A percentile compares a stretch with the other conserved stretches of the same genome.
Conservation (phyloP, 2,888 invertebrate species). For the Ommatoiulus sabulosus region DNA sequence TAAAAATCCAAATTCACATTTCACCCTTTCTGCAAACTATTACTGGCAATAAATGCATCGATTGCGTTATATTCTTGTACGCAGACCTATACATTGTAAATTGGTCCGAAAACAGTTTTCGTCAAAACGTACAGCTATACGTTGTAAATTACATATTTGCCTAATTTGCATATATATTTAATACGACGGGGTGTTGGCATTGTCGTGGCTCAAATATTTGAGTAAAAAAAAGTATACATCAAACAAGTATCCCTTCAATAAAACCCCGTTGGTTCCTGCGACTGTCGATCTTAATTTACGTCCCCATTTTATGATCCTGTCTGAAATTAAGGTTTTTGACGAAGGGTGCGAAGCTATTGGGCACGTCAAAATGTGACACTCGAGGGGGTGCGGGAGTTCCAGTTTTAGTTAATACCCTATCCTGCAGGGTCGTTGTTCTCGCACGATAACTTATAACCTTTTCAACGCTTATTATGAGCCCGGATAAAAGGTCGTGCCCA, state of each 20-base stretch:
- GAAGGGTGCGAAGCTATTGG: neutral
- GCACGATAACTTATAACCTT: conserved; percentile 45
- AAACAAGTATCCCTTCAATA: neutral
- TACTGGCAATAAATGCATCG: neutral
- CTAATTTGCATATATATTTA: neutral
- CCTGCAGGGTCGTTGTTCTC: conserved; percentile 33
- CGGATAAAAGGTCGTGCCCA: conserved; percentile 28
- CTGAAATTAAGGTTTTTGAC: neutral
- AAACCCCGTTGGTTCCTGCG: conserved; percentile 30
- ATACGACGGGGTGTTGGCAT: neutral
- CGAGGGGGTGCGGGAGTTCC: neutral
- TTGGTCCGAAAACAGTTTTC: too few relatives aligned
- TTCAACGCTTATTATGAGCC: conserved; percentile 32
- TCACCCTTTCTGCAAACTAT: neutral
- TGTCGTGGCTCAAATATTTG: neutral
- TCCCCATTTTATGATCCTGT: neutral
- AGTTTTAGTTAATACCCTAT: conserved; percentile 34
- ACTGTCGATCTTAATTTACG: conserved; percentile 30
- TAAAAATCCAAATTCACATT: neutral
- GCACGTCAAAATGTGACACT: neutral
- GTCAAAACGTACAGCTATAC: too few relatives aligned
- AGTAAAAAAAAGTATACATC: neutral
- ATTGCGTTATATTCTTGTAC: neutral
- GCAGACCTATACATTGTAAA: too few relatives aligned
- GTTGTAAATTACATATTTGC: too few relatives aligned